A percentile compares a stretch with the other conserved stretches of the same genome.
These are phyloP conservation scores for Listrodromus nycthemerus DNA, from an alignment of 2,888 invertebrate genomes.

Conservation along the genomic window DNA sequence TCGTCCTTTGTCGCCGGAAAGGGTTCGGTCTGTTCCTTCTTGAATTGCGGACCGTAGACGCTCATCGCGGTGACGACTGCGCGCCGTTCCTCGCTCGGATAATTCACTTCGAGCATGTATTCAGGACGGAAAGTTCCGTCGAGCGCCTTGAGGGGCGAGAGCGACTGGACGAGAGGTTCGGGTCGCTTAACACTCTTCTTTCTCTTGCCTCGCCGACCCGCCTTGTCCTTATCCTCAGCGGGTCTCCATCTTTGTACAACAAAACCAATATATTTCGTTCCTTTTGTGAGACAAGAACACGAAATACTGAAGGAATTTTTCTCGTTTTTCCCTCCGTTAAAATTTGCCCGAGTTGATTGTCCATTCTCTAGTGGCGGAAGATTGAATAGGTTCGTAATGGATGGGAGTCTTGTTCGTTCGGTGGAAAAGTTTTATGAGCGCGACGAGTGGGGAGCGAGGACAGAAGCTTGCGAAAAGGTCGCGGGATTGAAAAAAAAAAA, in stretches of 20 bases:
- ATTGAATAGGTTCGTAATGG: constrained; percentile 61
- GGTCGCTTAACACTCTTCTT: constrained; percentile 81
- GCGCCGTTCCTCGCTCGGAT: constrained; percentile 84
- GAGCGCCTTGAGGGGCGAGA: constrained; percentile 87
- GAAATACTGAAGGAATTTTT: constrained; percentile 30
- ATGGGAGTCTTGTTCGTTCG: constrained; percentile 49
- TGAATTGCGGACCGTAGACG: constrained; percentile 80
- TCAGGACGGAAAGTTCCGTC: constrained; percentile 88
- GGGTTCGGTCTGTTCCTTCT: constrained; percentile 68
- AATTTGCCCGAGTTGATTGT: constrained; percentile 61
- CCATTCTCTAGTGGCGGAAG: constrained; percentile 53
- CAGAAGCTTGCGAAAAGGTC: constrained; percentile 25
- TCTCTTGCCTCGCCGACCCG: constrained; percentile 74
- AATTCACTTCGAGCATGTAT: constrained; percentile 86
- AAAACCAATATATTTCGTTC: constrained; percentile 32
- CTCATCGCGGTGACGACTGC: constrained; percentile 85
- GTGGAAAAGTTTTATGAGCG: constrained; percentile 49
- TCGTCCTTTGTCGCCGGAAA: constrained; percentile 61
- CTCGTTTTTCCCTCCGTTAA: not conserved
- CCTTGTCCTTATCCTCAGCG: constrained; percentile 82
- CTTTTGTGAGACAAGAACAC: constrained; percentile 14
- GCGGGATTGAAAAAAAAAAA: constrained; percentile 28
- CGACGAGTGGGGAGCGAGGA: constrained; percentile 44
- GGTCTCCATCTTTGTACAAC: constrained; percentile 67
- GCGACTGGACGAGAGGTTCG: constrained; percentile 86